phyloP scores from a whole-genome alignment of 2,113 vertebrate species.

The Tor tambroides region DNA sequence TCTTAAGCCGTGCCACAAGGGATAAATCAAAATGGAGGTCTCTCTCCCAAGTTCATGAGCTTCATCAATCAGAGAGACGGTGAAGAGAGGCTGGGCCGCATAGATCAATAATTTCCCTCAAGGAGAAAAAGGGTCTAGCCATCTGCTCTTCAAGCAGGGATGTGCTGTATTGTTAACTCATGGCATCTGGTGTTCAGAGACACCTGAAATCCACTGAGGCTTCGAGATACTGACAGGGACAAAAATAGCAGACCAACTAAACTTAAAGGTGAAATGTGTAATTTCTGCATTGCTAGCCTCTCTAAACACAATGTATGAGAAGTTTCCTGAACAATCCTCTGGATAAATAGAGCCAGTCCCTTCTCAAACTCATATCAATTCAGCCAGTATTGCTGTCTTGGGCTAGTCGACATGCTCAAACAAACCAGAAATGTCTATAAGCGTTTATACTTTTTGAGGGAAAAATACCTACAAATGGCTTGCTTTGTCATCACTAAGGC shows the following conservation, averaged over 20 bases:
- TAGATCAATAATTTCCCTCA: constrained; percentile 32
- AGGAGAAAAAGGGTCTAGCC: constrained; percentile 15
- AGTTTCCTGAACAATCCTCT: neutral
- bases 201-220: neutral
- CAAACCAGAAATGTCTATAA: neutral
- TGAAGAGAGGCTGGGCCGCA: constrained; percentile 5
- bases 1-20: constrained; percentile 11
- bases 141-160: constrained; percentile 31
- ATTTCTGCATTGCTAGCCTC: neutral
- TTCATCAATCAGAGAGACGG: constrained; percentile 45
- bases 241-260: neutral
- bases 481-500: neutral
- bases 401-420: neutral
- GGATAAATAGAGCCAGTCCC: neutral
- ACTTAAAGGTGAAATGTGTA: neutral
- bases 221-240: neutral
- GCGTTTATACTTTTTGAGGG: neutral
- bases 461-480: neutral
- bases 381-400: neutral
- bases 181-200: constrained; percentile 14
- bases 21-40: constrained; percentile 48
- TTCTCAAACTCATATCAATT: neutral
- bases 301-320: neutral
- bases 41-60: constrained; percentile 29
- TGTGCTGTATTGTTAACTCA: constrained; percentile 2